Conservation (phyloP, 2,888 invertebrate genomes). For the Brachyptera risi region DNA sequence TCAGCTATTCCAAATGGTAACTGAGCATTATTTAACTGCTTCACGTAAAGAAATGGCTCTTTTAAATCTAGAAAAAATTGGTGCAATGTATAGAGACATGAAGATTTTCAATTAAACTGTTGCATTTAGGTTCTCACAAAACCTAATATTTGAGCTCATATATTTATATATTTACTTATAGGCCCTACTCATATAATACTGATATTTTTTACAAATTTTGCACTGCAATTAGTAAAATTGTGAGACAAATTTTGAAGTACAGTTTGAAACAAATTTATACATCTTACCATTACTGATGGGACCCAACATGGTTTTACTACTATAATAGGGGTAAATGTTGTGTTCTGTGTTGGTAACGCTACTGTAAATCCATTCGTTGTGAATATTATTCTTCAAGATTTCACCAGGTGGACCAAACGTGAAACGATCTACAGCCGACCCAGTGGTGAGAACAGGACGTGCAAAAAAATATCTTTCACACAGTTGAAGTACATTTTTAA, state of each 20-base stretch:
- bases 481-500: not conserved
- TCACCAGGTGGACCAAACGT: constrained; percentile 49
- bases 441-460: constrained; percentile 25
- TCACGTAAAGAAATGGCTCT: constrained; percentile 42
- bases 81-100: not conserved
- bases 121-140: too few relatives aligned
- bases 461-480: constrained; percentile 35
- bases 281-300: too few relatives aligned
- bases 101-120: too few relatives aligned
- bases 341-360: constrained; percentile 49
- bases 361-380: constrained; percentile 52
- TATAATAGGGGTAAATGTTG: constrained; percentile 45
- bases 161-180: too few relatives aligned
- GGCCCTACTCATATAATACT: too few relatives aligned
- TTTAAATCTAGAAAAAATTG: constrained; percentile 30
- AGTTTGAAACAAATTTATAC: too few relatives aligned
- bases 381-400: constrained; percentile 52
- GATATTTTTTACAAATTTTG: too few relatives aligned
- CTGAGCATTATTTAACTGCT: constrained; percentile 41
- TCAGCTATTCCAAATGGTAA: constrained; percentile 49
- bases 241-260: too few relatives aligned
- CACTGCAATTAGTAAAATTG: too few relatives aligned
- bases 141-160: too few relatives aligned
- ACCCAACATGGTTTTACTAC: too few relatives aligned
- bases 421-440: constrained; percentile 25